Percentiles rank a stretch among this genome's conserved stretches.
Conservation (phyloP, 2,113 vertebrate genomes). For the Takifugu bimaculatus region DNA sequence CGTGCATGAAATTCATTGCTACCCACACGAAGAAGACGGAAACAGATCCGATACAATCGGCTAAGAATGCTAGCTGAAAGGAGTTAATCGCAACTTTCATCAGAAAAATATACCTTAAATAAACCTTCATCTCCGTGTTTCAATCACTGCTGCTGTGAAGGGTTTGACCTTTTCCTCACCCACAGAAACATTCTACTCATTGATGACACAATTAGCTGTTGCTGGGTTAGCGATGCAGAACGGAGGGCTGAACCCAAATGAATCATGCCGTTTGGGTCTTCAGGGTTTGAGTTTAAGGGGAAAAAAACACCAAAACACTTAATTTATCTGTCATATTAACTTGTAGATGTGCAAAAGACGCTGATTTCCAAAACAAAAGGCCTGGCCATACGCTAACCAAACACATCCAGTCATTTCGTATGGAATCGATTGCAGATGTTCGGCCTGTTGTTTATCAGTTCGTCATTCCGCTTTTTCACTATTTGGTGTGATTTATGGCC, state of each 20-base stretch:
- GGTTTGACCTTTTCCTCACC: slow-evolving; percentile 11
- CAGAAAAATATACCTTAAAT: background rate
- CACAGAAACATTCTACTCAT: background rate
- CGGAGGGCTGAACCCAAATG: too few species aligned
- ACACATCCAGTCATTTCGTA: too few species aligned
- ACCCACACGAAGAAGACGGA: background rate
- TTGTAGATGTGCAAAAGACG: too few species aligned
- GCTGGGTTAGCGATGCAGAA: slow-evolving; percentile 4
- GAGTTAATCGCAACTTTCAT: background rate
- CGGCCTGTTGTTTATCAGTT: background rate
- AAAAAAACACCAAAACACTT: too few species aligned
- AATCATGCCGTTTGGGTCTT: too few species aligned
- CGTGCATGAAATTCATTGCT: slow-evolving; percentile 11
- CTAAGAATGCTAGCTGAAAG: background rate
- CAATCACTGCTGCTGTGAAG: background rate
- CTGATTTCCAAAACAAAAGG: too few species aligned
- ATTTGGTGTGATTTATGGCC: background rate
- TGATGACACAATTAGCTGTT: slow-evolving; percentile 2
- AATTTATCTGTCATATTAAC: too few species aligned
- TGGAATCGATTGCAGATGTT: background rate
- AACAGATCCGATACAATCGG: background rate
- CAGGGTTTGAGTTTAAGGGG: too few species aligned
- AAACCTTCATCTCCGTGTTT: slow-evolving; percentile 1
- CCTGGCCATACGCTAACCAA: too few species aligned
- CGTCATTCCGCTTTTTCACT: background rate